Base-by-base conservation (phyloP, 2,888 invertebrate genomes). In the Drosophila anomelani region DNA sequence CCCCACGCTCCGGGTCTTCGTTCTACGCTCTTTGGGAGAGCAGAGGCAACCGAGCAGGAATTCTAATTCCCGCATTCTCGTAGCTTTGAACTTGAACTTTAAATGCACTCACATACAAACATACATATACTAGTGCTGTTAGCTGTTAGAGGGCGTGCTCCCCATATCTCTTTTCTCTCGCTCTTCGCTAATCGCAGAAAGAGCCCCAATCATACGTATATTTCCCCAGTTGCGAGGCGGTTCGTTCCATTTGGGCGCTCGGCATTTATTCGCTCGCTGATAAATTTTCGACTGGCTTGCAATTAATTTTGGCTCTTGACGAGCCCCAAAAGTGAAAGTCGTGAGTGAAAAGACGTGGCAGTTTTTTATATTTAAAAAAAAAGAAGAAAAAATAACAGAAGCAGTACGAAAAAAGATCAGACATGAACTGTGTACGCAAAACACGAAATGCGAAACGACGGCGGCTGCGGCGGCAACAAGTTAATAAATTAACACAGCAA, bases 1-100 rank as follows among this genome's bases (percentile, higher is more conserved):
- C 49, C 51, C 72, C 51, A 69, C 47, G 84, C 66, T 72, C 39
- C 10, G 8, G 43, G 47, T 32, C 58, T 44, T 9, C 26, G 56
- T 66, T 59, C 63, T 63, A 38, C 34, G 13, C 38, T 38, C 55
- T 44, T 32, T 58, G 41, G 20, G 59, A 77, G 78, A 77, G 81
- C 74, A 61, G 59, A 54, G 43, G 53, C 17, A 29, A 20, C 62
- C 60, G 10, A 71, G 51, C 67, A 54, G 44, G 13, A 76, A 76
- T 84, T 84, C 85, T 89, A 89, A 79, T 74, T 64, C 51, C 51
- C 86, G 67, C 57, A 72, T 73, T 74, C 64, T 73, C 57, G 44
- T 26, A 43, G 78, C 82, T 87, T 90, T 91, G 92, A 92, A 91
- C 91, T 91, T 91, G 92, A 92, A 91, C 90, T 91, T 91, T 81